Conservation (phyloP, 2,113 vertebrate genomes). For the Chlorodrepanis virens region DNA sequence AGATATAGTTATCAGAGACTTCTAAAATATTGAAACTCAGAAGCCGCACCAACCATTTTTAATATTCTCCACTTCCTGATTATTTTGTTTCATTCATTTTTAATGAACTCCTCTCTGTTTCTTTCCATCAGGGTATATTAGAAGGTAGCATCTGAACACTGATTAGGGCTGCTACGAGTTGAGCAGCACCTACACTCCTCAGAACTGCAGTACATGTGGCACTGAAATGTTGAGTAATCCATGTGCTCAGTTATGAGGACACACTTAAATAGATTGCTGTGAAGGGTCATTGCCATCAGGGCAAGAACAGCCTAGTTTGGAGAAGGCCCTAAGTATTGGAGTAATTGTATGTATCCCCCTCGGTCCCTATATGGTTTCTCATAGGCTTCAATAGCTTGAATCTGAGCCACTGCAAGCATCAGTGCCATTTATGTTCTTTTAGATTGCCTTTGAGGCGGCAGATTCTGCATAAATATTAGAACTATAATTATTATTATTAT, state of each 20-base stretch:
- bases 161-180: background rate
- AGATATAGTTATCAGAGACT: background rate
- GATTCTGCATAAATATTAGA: background rate
- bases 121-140: background rate
- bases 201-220: background rate
- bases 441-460: background rate
- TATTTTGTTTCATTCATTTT: background rate
- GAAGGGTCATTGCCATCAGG: background rate
- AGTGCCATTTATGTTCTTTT: background rate
- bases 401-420: background rate
- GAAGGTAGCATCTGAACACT: background rate
- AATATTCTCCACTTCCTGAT: background rate
- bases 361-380: background rate
- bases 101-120: background rate
- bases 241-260: background rate
- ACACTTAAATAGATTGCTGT: background rate
- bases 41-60: background rate
- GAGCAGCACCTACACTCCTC: background rate
- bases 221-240: background rate
- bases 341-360: background rate
- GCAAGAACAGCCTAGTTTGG: background rate
- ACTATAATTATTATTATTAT: background rate
- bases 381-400: background rate
- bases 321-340: background rate
- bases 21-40: background rate